Evolutionary conservation across 2,113 vertebrate species (phyloP).

Genomic region (Gambusia holbrooki): DNA sequence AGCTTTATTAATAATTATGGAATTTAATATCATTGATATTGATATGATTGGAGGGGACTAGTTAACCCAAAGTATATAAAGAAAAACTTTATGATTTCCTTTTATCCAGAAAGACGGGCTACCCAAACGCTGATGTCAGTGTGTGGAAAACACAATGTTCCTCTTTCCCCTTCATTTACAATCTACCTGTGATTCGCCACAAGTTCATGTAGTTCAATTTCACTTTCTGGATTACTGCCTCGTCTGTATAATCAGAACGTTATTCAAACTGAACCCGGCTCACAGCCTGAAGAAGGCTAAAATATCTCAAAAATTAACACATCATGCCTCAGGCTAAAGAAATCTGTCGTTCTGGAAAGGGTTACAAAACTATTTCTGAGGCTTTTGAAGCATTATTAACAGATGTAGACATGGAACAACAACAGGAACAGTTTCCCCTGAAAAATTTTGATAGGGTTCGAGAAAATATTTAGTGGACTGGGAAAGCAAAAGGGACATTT

Average conservation of each 20-base stretch:
- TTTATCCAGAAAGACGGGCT: too few species aligned
- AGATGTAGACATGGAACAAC: background rate
- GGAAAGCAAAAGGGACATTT: too few species aligned
- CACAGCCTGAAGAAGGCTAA: too few species aligned
- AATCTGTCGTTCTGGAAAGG: background rate
- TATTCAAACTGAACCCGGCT: too few species aligned
- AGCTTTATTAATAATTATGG: background rate
- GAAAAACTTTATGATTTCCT: background rate
- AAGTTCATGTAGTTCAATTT: background rate
- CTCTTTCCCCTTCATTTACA: background rate
- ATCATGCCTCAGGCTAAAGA: too few species aligned
- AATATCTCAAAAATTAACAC: background rate
- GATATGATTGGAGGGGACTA: background rate
- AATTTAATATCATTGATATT: background rate
- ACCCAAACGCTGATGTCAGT: too few species aligned
- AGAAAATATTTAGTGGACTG: background rate
- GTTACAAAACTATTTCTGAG: background rate
- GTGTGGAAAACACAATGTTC: too few species aligned
- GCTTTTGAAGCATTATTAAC: background rate
- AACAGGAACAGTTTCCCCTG: too few species aligned
- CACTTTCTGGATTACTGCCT: background rate
- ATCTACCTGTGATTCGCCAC: background rate
- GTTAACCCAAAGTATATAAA: background rate
- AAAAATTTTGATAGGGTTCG: too few species aligned
- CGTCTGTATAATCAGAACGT: too few species aligned